These are phyloP conservation scores for Gorsachius magnificus DNA, from an alignment of 2,797 vertebrate species.

Conservation along the genomic window DNA sequence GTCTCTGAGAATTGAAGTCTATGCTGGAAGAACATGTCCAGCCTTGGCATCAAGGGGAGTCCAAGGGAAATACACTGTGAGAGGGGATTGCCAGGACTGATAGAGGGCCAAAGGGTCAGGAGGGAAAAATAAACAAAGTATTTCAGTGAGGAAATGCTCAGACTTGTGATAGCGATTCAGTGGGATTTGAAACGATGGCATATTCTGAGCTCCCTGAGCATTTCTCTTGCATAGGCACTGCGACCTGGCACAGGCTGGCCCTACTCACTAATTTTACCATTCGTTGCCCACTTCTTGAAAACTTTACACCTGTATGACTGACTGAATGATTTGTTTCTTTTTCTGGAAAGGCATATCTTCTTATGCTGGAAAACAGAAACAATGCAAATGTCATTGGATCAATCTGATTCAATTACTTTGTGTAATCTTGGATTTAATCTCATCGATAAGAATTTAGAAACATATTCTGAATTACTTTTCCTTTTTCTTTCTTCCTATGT, in stretches of 20 bases:
- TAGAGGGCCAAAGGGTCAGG: background rate
- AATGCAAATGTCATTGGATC: background rate
- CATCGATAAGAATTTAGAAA: background rate
- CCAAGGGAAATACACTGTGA: background rate
- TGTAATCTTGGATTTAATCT: background rate
- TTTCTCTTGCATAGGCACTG: background rate
- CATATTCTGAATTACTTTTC: background rate
- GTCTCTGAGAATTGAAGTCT: background rate
- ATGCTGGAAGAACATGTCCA: background rate
- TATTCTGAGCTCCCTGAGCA: background rate
- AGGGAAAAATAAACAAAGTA: background rate
- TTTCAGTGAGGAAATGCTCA: background rate
- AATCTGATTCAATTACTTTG: background rate
- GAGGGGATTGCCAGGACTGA: background rate
- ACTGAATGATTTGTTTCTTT: background rate
- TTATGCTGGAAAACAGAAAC: background rate
- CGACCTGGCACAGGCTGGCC: background rate
- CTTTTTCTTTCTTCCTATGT: background rate
- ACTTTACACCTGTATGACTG: background rate
- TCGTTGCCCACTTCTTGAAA: background rate
- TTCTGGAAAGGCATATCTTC: background rate
- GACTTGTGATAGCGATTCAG: background rate
- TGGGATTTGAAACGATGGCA: background rate
- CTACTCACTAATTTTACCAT: background rate
- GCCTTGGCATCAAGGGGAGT: background rate